These are phyloP conservation scores for Microtus montanus DNA, from an alignment of 2,113 vertebrate genomes.

Conservation along the genomic window DNA sequence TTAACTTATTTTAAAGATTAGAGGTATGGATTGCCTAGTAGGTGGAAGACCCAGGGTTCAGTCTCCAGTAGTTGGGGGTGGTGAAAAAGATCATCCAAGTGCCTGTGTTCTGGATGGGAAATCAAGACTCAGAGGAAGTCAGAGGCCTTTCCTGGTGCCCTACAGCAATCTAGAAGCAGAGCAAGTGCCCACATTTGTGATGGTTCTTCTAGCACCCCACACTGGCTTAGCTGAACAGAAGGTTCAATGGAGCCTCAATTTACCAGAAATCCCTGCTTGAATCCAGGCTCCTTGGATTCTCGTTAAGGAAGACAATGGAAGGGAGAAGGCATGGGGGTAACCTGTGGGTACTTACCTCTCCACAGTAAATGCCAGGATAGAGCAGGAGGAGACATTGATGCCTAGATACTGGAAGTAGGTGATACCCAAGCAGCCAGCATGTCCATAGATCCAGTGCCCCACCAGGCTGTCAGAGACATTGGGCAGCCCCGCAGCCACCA, in stretches of 20 bases:
- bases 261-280: background rate
- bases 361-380: slow-evolving; percentile 89
- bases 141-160: background rate
- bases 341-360: slow-evolving; percentile 84
- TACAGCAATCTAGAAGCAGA: background rate
- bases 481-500: slow-evolving; percentile 88
- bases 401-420: slow-evolving; percentile 91
- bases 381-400: slow-evolving; percentile 90
- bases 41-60: background rate
- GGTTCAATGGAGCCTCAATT: background rate
- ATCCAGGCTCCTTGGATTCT: background rate
- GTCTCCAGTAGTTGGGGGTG: background rate
- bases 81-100: background rate
- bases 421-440: slow-evolving; percentile 87
- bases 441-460: slow-evolving; percentile 87
- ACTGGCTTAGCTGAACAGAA: no score
- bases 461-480: slow-evolving; percentile 87
- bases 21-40: background rate
- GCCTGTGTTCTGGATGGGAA: background rate
- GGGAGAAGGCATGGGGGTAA: background rate
- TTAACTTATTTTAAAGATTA: background rate
- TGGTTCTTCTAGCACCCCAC: background rate
- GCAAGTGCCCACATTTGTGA: background rate
- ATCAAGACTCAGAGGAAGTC: background rate
- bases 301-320: background rate